Percentiles rank a stretch among this genome's conserved stretches.
phyloP scores from a whole-genome alignment of 2,888 invertebrate genomes.

The Thereva nobilitata region DNA sequence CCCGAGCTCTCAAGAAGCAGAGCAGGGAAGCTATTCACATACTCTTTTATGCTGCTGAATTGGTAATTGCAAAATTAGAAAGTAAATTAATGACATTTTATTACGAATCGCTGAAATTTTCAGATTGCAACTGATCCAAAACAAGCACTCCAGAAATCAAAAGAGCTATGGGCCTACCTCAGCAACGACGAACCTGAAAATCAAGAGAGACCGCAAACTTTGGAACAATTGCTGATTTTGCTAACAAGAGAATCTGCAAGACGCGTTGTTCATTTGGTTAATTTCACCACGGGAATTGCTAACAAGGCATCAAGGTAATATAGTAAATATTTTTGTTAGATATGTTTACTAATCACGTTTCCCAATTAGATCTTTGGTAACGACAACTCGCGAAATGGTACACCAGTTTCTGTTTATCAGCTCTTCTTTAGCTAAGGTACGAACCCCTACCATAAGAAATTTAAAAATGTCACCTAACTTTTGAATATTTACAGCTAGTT shows the following conservation, averaged over 20 bases:
- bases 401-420: constrained; percentile 65
- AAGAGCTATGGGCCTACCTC: constrained; percentile 70
- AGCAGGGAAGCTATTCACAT: constrained; percentile 75
- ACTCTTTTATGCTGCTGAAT: constrained; percentile 74
- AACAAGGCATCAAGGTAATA: constrained; percentile 65
- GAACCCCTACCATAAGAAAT: background rate
- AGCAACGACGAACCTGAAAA: constrained; percentile 83
- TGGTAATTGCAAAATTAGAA: constrained; percentile 62
- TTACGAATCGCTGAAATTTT: constrained; percentile 38
- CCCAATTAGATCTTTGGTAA: constrained; percentile 59
- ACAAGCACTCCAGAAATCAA: constrained; percentile 73
- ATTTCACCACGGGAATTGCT: constrained; percentile 67
- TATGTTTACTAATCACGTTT: constrained; percentile 28
- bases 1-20: constrained; percentile 78
- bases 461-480: background rate
- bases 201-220: constrained; percentile 76
- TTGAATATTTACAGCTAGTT: constrained; percentile 58
- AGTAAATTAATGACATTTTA: background rate
- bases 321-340: background rate
- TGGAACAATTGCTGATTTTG: constrained; percentile 77
- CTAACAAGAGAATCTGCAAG: constrained; percentile 78
- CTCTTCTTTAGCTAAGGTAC: constrained; percentile 70
- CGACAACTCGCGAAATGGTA: constrained; percentile 61
- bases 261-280: constrained; percentile 76
- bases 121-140: constrained; percentile 80